Evolutionary conservation across 2,113 vertebrate genomes (phyloP).

Genomic region (Erinaceus europaeus): DNA sequence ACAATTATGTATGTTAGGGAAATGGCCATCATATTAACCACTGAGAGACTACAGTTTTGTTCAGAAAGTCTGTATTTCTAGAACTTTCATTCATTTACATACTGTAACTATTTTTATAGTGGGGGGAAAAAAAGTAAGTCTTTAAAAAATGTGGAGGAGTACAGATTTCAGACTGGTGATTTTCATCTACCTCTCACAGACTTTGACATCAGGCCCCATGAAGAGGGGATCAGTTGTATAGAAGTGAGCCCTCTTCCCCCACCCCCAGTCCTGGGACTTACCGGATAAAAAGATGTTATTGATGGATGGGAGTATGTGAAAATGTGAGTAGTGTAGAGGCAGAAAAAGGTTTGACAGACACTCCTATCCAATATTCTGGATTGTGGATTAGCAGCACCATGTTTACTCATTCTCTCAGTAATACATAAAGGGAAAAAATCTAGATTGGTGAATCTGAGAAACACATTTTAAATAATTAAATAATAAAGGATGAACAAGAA

Average conservation of each 20-base stretch:
- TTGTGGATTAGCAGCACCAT: constrained; percentile 73
- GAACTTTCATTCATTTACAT: constrained; percentile 33
- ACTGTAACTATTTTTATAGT: neutral
- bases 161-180: constrained; percentile 35
- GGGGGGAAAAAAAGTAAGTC: neutral
- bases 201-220: neutral
- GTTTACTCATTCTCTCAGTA: constrained; percentile 38
- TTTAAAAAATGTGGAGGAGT: neutral
- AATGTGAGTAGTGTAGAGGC: neutral
- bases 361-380: constrained; percentile 71
- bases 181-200: neutral
- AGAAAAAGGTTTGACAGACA: constrained; percentile 27
- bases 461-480: constrained; percentile 76
- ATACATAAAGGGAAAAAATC: constrained; percentile 62
- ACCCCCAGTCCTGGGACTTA: neutral
- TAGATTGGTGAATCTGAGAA: constrained; percentile 80
- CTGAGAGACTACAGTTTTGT: neutral
- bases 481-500: constrained; percentile 71
- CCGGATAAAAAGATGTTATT: constrained; percentile 1
- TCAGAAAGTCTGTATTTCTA: constrained; percentile 14
- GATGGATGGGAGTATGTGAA: neutral
- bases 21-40: neutral
- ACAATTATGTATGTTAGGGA: constrained; percentile 27
- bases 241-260: neutral
- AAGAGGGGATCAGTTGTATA: neutral